Evolutionary conservation across 2,797 vertebrate genomes (phyloP).

Genomic region (Sardinella longiceps): DNA sequence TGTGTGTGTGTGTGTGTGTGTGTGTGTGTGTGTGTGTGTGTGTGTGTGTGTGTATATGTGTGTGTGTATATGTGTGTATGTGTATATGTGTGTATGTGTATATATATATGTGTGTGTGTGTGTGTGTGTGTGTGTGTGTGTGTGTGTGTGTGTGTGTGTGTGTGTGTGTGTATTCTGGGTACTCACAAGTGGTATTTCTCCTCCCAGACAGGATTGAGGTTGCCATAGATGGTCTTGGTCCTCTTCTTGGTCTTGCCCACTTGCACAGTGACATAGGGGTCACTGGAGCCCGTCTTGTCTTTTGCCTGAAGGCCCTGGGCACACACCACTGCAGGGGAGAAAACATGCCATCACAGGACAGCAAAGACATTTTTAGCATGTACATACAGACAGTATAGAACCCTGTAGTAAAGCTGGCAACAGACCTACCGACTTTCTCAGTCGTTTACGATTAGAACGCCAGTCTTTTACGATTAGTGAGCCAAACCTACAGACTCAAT

Average conservation of each 20-base stretch:
- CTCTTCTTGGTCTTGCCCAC: conserved; percentile 99
- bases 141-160: background rate
- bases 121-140: conserved; percentile 1
- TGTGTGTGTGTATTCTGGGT: background rate
- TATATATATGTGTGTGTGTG: too few relatives aligned
- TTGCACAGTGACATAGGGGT: conserved; percentile 97
- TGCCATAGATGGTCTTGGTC: conserved; percentile 98
- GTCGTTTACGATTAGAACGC: too few relatives aligned
- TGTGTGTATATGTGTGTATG: too few relatives aligned
- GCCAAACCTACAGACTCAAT: too few relatives aligned
- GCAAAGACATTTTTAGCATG: background rate
- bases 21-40: conserved; percentile 10
- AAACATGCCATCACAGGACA: background rate
- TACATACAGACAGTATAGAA: background rate
- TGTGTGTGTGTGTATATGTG: background rate
- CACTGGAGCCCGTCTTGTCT: conserved; percentile 98
- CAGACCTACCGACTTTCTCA: too few relatives aligned
- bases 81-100: too few relatives aligned
- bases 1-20: conserved; percentile 6
- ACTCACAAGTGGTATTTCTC: conserved; percentile 99
- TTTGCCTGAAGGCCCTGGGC: conserved; percentile 98
- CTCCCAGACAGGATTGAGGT: conserved; percentile 98
- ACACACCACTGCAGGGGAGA: conserved; percentile 82
- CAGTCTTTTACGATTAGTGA: too few relatives aligned
- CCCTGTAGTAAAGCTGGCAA: too few relatives aligned